A percentile compares a stretch with the other conserved stretches of the same genome.
Conservation (phyloP, 1,140 invertebrate genomes). For the Drosophila murphyi region DNA sequence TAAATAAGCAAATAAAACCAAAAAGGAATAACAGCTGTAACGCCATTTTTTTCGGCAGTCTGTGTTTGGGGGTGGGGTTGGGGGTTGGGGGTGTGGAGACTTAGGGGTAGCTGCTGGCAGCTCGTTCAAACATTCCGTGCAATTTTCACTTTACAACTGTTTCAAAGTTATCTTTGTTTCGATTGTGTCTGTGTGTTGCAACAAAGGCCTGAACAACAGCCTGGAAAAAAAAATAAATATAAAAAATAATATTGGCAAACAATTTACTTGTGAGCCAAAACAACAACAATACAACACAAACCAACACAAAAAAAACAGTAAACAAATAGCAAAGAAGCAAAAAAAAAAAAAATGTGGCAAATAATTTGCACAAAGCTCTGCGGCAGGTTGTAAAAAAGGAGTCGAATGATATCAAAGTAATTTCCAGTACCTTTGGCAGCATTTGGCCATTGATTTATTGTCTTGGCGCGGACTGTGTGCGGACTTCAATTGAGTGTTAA, state of each 20-base stretch:
- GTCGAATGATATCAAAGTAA: conserved; percentile 71
- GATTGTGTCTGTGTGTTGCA: conserved; percentile 53
- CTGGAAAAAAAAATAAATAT: conserved; percentile 35
- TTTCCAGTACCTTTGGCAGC: conserved; percentile 29
- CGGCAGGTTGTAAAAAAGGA: conserved; percentile 62
- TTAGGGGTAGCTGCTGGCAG: conserved; percentile 7
- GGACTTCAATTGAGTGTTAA: conserved; percentile 46
- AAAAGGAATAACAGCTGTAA: conserved; percentile 35
- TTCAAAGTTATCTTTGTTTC: conserved; percentile 84
- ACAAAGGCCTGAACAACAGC: conserved; percentile 39
- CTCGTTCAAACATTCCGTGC: conserved; percentile 66
- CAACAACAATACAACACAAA: no score
- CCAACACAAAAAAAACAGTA: no score
- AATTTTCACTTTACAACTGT: conserved; percentile 84
- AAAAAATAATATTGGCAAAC: conserved; percentile 82
- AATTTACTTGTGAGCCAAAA: conserved; percentile 69
- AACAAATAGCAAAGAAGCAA: conserved; percentile 49
- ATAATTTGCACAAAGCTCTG: conserved; percentile 83
- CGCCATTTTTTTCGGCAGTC: conserved; percentile 48
- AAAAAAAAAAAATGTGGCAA: conserved; percentile 71
- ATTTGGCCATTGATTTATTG: conserved; percentile 71
- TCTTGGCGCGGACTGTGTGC: conserved; percentile 24
- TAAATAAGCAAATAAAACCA: conserved; percentile 75
- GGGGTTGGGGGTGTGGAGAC: not conserved
- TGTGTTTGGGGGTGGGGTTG: not conserved